Conservation (phyloP, 2,888 invertebrate species). For the Drosophila formosana region DNA sequence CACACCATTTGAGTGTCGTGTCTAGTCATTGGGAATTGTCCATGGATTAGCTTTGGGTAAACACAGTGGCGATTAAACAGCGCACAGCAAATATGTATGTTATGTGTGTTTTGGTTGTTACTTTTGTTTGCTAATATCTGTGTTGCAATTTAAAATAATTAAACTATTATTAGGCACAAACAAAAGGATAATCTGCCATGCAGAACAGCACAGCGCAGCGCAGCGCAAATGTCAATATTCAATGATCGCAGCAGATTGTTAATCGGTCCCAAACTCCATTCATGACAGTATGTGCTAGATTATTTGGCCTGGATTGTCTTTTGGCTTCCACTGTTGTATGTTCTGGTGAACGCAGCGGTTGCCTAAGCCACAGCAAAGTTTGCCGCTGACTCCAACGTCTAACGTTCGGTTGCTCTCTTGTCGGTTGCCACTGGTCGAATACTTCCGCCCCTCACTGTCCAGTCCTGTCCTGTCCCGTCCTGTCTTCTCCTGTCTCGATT, state of each 20-base stretch:
- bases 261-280: no score
- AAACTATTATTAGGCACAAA: not conserved
- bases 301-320: not conserved
- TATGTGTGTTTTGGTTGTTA: not conserved
- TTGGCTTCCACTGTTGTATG: not conserved
- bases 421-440: not conserved
- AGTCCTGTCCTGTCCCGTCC: no score
- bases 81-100: not conserved
- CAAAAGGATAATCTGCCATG: not conserved
- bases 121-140: not conserved
- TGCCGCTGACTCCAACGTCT: not conserved
- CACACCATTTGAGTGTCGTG: not conserved
- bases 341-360: conserved; percentile 1
- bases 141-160: conserved; percentile 1
- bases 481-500: no score
- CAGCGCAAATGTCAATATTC: not conserved
- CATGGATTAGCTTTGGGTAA: not conserved
- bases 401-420: conserved; percentile 1
- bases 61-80: conserved; percentile 1
- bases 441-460: not conserved
- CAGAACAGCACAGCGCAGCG: not conserved
- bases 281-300: not conserved
- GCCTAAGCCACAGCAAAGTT: conserved; percentile 1
- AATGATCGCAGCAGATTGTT: not conserved
- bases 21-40: not conserved